A percentile compares a stretch with the other conserved stretches of the same genome.
Conservation (phyloP, 2,113 vertebrate species). For the Cynopterus brachyotis region DNA sequence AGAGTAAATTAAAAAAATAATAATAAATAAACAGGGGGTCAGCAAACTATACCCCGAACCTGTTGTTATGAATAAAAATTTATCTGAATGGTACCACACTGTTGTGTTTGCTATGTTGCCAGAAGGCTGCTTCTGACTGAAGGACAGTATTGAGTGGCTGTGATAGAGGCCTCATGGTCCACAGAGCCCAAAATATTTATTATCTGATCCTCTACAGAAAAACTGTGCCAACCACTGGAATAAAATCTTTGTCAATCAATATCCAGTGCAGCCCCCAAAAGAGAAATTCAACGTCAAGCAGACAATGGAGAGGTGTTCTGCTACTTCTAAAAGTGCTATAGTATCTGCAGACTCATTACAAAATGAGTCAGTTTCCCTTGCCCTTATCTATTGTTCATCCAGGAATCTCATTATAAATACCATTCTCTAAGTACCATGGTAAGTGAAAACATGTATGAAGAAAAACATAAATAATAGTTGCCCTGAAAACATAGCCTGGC, state of each 20-base stretch:
- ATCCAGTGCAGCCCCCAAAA: background rate
- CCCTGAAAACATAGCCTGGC: background rate
- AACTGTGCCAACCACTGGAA: background rate
- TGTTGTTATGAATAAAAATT: background rate
- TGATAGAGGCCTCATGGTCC: background rate
- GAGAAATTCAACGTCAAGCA: background rate
- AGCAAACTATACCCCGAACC: background rate
- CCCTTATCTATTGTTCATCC: background rate
- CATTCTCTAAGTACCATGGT: background rate
- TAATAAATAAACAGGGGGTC: background rate
- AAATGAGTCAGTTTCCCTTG: background rate
- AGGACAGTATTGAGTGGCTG: background rate
- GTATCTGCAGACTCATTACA: background rate
- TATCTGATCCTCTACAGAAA: background rate
- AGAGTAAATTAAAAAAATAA: background rate
- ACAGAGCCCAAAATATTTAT: conserved; percentile 25
- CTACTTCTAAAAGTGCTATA: no score
- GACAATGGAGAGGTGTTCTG: background rate
- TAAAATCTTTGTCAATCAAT: background rate
- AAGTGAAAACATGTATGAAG: background rate
- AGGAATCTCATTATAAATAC: background rate
- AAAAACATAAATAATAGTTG: background rate
- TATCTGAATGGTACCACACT: background rate
- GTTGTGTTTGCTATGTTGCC: background rate
- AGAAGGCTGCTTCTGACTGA: background rate